Base-by-base conservation (phyloP, 35 echinoderm and acorn worm genomes). In the Amphiura filiformis region DNA sequence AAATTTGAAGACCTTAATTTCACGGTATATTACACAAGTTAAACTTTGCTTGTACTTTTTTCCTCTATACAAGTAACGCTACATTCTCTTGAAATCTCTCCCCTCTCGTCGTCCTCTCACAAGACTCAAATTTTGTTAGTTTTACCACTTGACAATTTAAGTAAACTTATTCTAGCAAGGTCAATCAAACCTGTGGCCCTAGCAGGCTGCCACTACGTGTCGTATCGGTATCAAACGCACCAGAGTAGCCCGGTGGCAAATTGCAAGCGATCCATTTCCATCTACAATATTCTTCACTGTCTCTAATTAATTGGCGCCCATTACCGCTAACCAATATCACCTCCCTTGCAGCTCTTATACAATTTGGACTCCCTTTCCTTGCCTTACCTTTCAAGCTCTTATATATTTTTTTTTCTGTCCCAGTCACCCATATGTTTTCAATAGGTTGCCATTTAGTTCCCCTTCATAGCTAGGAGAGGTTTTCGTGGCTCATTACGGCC, bases 191-290 rank as follows among this genome's bases (percentile, higher is more conserved):
- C 17, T 18, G 17, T 26, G 61, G 61, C 61, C 61, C 61, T 52
- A 20, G 44, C 20, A 11, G 44, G 7, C 44, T 26, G 61, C 61
- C 11, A 70, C 11, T 30, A n/a, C 61, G 61, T 30, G 26, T 26
- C 28, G 26, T 70, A 70, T 70, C 61, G 9, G 61, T 70, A 70
- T 70, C 61, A 70, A 70, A 30, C 61, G 15, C 61, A 70, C 61
- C 15, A 70, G 61, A 70, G 61, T 70, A 26, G 28, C 61, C 61
- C 61, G 4, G 15, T 70, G 61, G 61, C 61, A 70, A 70, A 70
- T 70, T 70, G 61, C 61, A 70, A 70, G 61, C 61, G 61, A 70
- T 70, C 61, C 61, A 70, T 70, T 70, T 70, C 61, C 61, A 70
- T 70, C 61, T n/a, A 70, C 61, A 70, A 70, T 70, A 70, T 70